phyloP scores from a whole-genome alignment of 2,888 invertebrate genomes.

The Chelonus formosanus region DNA sequence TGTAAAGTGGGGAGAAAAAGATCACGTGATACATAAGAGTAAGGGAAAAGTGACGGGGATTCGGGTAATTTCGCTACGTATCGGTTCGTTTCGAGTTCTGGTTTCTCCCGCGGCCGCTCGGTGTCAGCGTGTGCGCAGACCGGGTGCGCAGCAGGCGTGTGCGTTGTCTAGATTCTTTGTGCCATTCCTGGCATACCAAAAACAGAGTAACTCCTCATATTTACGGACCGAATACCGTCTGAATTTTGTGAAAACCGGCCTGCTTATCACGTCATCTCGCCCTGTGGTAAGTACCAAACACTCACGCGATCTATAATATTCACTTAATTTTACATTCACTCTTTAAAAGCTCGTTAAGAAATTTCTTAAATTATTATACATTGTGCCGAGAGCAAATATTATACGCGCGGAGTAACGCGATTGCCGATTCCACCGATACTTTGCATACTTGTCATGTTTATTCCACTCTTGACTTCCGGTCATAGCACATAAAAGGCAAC shows the following conservation, averaged over 20 bases:
- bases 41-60: slow-evolving; percentile 33
- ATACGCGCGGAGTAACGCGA: slow-evolving; percentile 70
- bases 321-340: not conserved
- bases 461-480: slow-evolving; percentile 68
- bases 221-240: slow-evolving; percentile 65
- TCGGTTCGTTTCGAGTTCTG: slow-evolving; percentile 60
- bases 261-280: slow-evolving; percentile 66
- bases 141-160: slow-evolving; percentile 82
- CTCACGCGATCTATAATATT: slow-evolving; percentile 46
- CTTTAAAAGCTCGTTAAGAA: not conserved
- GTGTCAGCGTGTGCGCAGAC: slow-evolving; percentile 81
- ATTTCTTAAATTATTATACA: slow-evolving; percentile 6
- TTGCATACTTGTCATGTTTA: slow-evolving; percentile 73
- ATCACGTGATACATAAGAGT: slow-evolving; percentile 24
- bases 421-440: slow-evolving; percentile 76
- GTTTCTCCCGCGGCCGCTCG: slow-evolving; percentile 70
- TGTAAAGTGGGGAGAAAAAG: slow-evolving; percentile 23
- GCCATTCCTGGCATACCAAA: slow-evolving; percentile 96
- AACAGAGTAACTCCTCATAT: slow-evolving; percentile 67
- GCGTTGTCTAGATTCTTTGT: slow-evolving; percentile 97
- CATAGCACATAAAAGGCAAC: too few species aligned
- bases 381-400: slow-evolving; percentile 55
- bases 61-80: slow-evolving; percentile 45
- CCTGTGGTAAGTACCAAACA: slow-evolving; percentile 76
- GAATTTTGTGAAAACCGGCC: slow-evolving; percentile 59